Percentiles rank a stretch among this genome's conserved stretches.
These are phyloP conservation scores for Endotricha flammealis DNA, from an alignment of 2,888 invertebrate genomes.

Conservation along the genomic window DNA sequence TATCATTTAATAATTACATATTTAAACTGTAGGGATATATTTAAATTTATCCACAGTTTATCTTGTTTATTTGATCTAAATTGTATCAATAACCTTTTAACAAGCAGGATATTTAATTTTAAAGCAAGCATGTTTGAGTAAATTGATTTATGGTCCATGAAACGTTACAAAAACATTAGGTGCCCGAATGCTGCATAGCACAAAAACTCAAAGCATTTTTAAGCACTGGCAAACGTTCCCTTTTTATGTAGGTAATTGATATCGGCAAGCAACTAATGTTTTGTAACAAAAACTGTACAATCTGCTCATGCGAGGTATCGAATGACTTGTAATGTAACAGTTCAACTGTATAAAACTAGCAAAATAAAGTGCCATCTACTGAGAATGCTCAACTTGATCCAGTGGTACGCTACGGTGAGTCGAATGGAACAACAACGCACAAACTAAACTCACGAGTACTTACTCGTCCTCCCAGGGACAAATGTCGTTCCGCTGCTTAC, in stretches of 20 bases:
- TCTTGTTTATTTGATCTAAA: neutral
- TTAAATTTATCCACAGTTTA: too few relatives aligned
- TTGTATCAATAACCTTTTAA: conserved; percentile 11
- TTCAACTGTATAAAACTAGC: conserved; percentile 7
- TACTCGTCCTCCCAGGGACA: conserved; percentile 98
- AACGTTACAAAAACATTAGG: too few relatives aligned
- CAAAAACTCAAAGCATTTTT: too few relatives aligned
- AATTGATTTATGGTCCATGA: neutral
- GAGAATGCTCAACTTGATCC: conserved; percentile 2
- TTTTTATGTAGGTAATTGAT: too few relatives aligned
- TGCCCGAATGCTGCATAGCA: too few relatives aligned
- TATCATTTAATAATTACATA: too few relatives aligned
- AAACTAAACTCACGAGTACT: conserved; percentile 72
- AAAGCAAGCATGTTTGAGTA: neutral
- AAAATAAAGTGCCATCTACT: conserved; percentile 12
- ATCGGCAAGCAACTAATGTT: conserved; percentile 1
- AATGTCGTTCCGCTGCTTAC: conserved; percentile 85
- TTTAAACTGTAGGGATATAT: too few relatives aligned
- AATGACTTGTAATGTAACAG: conserved; percentile 1
- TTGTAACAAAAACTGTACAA: conserved; percentile 3
- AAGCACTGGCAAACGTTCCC: too few relatives aligned
- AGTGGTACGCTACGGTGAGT: conserved; percentile 15
- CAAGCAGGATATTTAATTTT: neutral
- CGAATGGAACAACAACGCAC: conserved; percentile 25
- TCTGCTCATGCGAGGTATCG: conserved; percentile 11